Evolutionary conservation across 1,140 invertebrate genomes (phyloP).

Genomic region (Caenorhabditis inopinata): DNA sequence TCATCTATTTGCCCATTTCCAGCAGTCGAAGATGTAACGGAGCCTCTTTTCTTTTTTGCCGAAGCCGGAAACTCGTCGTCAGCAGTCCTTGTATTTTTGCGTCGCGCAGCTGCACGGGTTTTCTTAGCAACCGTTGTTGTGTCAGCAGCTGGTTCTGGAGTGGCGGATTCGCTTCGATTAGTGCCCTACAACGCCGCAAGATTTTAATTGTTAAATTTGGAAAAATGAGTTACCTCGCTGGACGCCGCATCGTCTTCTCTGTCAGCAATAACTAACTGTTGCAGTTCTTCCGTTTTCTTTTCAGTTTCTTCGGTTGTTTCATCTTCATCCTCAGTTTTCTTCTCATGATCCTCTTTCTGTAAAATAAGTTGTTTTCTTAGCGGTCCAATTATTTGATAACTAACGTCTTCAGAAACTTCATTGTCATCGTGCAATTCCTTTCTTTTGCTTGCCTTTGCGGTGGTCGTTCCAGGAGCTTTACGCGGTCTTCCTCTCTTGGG

Average conservation of each 20-base stretch:
- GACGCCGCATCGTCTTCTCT: slow-evolving; percentile 11
- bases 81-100: neutral
- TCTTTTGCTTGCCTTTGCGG: neutral
- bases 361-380: too few relatives aligned
- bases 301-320: slow-evolving; percentile 2
- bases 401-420: neutral
- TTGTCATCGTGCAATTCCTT: neutral
- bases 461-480: neutral
- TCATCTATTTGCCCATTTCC: neutral
- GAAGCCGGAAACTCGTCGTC: neutral
- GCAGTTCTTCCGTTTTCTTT: neutral
- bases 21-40: neutral
- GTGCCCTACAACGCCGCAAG: neutral
- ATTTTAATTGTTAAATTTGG: too few relatives aligned
- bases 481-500: neutral
- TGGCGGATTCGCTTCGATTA: slow-evolving; percentile 6
- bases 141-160: neutral
- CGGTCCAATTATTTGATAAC: too few relatives aligned
- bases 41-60: slow-evolving; percentile 1
- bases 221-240: neutral
- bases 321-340: slow-evolving; percentile 21
- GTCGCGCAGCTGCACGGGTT: neutral
- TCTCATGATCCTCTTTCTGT: neutral
- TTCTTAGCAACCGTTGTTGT: slow-evolving; percentile 2
- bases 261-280: neutral